Evolutionary conservation across 2,113 vertebrate species (phyloP).

Genomic region (Hippoglossus stenolepis): DNA sequence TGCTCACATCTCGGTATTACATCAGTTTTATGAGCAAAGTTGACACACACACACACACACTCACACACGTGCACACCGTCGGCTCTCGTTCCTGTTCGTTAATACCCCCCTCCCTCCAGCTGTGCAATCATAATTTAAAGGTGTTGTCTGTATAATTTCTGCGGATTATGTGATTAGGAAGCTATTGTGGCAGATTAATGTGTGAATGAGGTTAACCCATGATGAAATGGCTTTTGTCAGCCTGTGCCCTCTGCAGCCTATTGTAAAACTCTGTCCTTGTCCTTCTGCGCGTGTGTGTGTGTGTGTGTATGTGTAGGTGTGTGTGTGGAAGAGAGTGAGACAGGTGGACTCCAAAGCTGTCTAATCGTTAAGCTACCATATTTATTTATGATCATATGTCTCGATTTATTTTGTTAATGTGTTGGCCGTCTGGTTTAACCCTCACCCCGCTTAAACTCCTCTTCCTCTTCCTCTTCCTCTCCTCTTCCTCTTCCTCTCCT

Average conservation of each 20-base stretch:
- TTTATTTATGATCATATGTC: slow-evolving; percentile 75
- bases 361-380: slow-evolving; percentile 68
- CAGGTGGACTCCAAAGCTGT: slow-evolving; percentile 63
- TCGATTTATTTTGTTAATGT: slow-evolving; percentile 74
- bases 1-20: slow-evolving; percentile 20
- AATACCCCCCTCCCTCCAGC: slow-evolving; percentile 68
- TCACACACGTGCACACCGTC: background rate
- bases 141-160: slow-evolving; percentile 80
- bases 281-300: slow-evolving; percentile 23
- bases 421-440: slow-evolving; percentile 42
- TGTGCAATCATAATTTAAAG: slow-evolving; percentile 83
- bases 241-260: slow-evolving; percentile 64
- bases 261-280: slow-evolving; percentile 61
- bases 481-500: background rate
- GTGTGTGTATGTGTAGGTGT: slow-evolving; percentile 9
- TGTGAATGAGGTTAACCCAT: slow-evolving; percentile 76
- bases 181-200: slow-evolving; percentile 81
- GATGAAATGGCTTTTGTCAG: slow-evolving; percentile 83
- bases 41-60: background rate
- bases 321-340: slow-evolving; percentile 24
- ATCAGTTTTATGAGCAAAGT: slow-evolving; percentile 22
- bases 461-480: background rate
- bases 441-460: slow-evolving; percentile 29
- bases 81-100: slow-evolving; percentile 53
- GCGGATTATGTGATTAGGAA: slow-evolving; percentile 81